Evolutionary conservation across 2,888 invertebrate species (phyloP).

Genomic region (Pollenia labialis): DNA sequence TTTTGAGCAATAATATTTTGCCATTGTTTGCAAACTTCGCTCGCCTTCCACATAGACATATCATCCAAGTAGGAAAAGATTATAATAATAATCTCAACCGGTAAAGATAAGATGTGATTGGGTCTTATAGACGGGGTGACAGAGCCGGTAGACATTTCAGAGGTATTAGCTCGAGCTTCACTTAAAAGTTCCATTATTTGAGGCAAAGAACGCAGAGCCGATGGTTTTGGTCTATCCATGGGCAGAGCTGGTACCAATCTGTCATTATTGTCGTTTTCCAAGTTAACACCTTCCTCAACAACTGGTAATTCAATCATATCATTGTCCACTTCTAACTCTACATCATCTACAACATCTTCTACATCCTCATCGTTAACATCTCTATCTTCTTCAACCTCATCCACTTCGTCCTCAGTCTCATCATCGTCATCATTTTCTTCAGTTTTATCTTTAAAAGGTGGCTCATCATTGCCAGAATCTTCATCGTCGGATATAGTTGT

Average conservation of each 20-base stretch:
- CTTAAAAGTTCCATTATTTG: slow-evolving; percentile 81
- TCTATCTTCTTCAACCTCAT: slow-evolving; percentile 76
- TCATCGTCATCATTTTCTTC: slow-evolving; percentile 75
- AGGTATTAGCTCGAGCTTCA: slow-evolving; percentile 79
- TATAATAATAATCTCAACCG: slow-evolving; percentile 89
- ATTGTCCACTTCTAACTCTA: slow-evolving; percentile 75
- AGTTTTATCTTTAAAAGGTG: slow-evolving; percentile 85
- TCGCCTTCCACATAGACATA: slow-evolving; percentile 94
- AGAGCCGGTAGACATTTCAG: slow-evolving; percentile 74
- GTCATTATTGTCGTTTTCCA: slow-evolving; percentile 62
- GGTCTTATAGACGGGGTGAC: slow-evolving; percentile 22
- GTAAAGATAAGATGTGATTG: slow-evolving; percentile 79
- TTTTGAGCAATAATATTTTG: slow-evolving; percentile 91
- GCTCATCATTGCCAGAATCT: slow-evolving; percentile 98
- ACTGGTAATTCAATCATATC: slow-evolving; percentile 71
- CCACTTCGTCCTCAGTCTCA: slow-evolving; percentile 81
- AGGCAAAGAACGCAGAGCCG: slow-evolving; percentile 80
- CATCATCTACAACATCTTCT: slow-evolving; percentile 78
- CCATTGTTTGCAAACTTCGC: slow-evolving; percentile 95
- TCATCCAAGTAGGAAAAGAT: slow-evolving; percentile 96
- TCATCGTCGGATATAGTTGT: slow-evolving; percentile 91
- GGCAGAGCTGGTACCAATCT: slow-evolving; percentile 75
- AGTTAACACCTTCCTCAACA: slow-evolving; percentile 47
- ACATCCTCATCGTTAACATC: slow-evolving; percentile 77
- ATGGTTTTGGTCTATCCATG: slow-evolving; percentile 79